Conservation (phyloP, 2,888 invertebrate species). For the Boloria euphrosyne region DNA sequence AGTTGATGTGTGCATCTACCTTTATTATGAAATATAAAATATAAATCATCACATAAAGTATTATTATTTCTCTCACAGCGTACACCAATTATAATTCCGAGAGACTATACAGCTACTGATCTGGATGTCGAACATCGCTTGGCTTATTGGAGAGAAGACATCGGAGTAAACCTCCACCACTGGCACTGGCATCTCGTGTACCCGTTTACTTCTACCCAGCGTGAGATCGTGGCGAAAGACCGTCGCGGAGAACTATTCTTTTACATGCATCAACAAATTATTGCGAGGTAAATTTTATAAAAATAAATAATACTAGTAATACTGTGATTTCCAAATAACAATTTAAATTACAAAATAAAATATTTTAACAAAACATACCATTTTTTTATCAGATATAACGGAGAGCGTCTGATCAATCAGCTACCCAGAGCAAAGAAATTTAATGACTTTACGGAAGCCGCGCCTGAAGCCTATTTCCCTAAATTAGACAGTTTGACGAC, state of each 20-base stretch:
- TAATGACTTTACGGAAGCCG: constrained; percentile 85
- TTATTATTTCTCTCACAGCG: constrained; percentile 55
- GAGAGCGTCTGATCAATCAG: constrained; percentile 89
- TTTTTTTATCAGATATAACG: constrained; percentile 83
- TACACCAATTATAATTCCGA: constrained; percentile 86
- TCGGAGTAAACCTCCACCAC: constrained; percentile 89
- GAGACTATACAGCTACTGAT: constrained; percentile 90
- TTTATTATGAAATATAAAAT: no score
- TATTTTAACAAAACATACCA: background rate
- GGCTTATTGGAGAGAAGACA: constrained; percentile 92
- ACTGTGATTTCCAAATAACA: no score
- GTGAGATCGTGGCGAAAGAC: constrained; percentile 86
- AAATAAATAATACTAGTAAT: no score
- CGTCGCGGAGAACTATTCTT: constrained; percentile 90
- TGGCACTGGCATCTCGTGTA: constrained; percentile 93
- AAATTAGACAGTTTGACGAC: constrained; percentile 88
- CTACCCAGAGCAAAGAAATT: constrained; percentile 85
- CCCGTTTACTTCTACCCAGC: constrained; percentile 82
- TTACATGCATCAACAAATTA: constrained; percentile 87
- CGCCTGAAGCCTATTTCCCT: constrained; percentile 91
- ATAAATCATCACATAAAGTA: no score
- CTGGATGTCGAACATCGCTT: constrained; percentile 90
- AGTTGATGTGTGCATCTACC: no score
- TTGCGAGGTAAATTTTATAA: constrained; percentile 66
- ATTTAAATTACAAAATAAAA: background rate